These are phyloP conservation scores for Myotis brandtii DNA, from an alignment of 2,113 vertebrate species.

Conservation along the genomic window DNA sequence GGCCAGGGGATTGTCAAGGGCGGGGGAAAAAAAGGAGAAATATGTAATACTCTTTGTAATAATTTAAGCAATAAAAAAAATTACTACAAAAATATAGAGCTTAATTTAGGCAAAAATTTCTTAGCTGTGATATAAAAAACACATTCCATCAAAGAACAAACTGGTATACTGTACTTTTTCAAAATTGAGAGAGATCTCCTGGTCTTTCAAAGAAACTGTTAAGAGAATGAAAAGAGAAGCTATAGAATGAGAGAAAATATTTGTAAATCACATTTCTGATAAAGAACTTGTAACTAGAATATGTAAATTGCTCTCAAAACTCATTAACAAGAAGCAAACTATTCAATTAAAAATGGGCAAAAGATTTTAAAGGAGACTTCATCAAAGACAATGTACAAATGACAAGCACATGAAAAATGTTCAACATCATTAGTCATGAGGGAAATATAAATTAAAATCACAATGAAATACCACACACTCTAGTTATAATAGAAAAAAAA, in stretches of 20 bases:
- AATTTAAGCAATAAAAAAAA: too few relatives aligned
- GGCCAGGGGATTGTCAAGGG: too few relatives aligned
- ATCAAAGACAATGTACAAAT: not conserved
- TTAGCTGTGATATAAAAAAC: not conserved
- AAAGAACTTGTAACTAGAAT: not conserved
- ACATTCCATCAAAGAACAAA: conserved; percentile 7
- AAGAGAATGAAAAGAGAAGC: conserved; percentile 20
- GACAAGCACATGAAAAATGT: not conserved
- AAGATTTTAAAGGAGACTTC: conserved; percentile 13
- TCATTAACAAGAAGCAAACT: conserved; percentile 22
- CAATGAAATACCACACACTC: not conserved
- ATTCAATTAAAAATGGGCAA: not conserved
- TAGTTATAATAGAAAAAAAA: not conserved
- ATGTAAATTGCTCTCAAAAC: not conserved
- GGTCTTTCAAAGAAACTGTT: conserved; percentile 40
- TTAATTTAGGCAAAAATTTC: conserved; percentile 16
- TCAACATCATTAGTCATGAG: not conserved
- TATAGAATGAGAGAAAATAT: not conserved
- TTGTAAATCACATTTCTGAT: conserved; percentile 20
- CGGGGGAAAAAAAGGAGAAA: too few relatives aligned
- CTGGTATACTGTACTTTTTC: not conserved
- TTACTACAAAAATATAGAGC: not conserved
- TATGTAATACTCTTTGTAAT: too few relatives aligned
- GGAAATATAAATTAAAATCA: conserved; percentile 13
- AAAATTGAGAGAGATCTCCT: conserved; percentile 21